Evolutionary conservation across 2,888 invertebrate species (phyloP), one percentile per base, ranked within the genome.

Genomic region (Orchesella flavescens): DNA sequence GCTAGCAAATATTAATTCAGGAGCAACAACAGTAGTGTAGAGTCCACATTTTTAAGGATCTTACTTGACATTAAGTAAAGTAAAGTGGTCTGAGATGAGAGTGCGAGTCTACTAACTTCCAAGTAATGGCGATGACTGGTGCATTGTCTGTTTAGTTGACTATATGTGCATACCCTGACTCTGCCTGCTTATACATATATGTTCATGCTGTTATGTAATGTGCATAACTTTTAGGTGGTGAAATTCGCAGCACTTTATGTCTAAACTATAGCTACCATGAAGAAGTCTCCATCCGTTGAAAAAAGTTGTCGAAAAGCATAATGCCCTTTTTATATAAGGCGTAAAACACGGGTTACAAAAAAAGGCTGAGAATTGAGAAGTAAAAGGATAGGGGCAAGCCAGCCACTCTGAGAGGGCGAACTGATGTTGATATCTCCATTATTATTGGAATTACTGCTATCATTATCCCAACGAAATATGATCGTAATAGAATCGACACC

Each of bases 381-480:
- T 12, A 66, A 43, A n/a, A n/a, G n/a, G n/a, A n/a, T n/a, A n/a
- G n/a, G n/a, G n/a, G n/a, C n/a, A n/a, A n/a, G n/a, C n/a, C n/a
- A n/a, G n/a, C n/a, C n/a, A n/a, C n/a, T n/a, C n/a, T n/a, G n/a
- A 15, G 44, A 44, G n/a, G 43, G 43, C 17, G 44, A 59, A 19
- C 13, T 43, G 19, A 15, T 21, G 69, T 23, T 53, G 49, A 46
- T 69, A 23, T 69, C 34, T 44, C 69, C 49, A 21, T 69, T 69
- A 69, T 69, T 69, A 49, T 49, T 53, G 53, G 53, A 69, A 69
- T 46, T 69, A 46, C 69, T 69, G 19, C 15, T 46, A 69, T 53
- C 53, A 69, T 69, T 69, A 53, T 21, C 17, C 12, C 23, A 23
- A 53, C 49, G 69, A 69, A 69, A 69, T 69, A 69, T 69, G 69